Conservation (phyloP, 2,888 invertebrate species). For the Sclerodermus sp. region DNA sequence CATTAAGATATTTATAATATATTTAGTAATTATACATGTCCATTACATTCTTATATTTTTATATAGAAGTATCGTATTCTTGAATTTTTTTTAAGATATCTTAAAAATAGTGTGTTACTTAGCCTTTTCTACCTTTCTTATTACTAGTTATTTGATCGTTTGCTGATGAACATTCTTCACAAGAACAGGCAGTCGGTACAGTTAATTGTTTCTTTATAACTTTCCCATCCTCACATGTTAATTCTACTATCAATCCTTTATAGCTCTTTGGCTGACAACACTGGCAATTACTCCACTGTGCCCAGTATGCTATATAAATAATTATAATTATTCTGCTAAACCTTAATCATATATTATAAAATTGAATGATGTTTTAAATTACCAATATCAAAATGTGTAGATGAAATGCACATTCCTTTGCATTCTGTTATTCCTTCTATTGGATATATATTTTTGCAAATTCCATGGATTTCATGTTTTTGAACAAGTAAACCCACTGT, state of each 20-base stretch:
- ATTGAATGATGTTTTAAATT: slow-evolving; percentile 47
- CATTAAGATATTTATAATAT: too few species aligned
- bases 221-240: slow-evolving; percentile 60
- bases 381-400: slow-evolving; percentile 70
- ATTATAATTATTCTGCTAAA: background rate
- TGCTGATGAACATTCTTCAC: slow-evolving; percentile 40
- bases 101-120: too few species aligned
- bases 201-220: slow-evolving; percentile 38
- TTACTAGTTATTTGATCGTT: background rate
- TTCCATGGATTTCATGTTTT: slow-evolving; percentile 60
- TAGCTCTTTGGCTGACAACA: slow-evolving; percentile 49
- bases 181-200: slow-evolving; percentile 53
- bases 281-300: slow-evolving; percentile 44
- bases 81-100: too few species aligned
- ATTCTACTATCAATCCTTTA: slow-evolving; percentile 49
- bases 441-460: slow-evolving; percentile 67
- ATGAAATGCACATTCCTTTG: slow-evolving; percentile 70
- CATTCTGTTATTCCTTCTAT: slow-evolving; percentile 71
- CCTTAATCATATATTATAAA: background rate
- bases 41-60: too few species aligned
- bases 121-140: too few species aligned
- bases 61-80: too few species aligned
- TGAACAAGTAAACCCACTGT: slow-evolving; percentile 66
- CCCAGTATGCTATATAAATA: slow-evolving; percentile 35
- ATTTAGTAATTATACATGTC: too few species aligned